Evolutionary conservation across 1,140 invertebrate species (phyloP).

Genomic region (Heliconius himera): DNA sequence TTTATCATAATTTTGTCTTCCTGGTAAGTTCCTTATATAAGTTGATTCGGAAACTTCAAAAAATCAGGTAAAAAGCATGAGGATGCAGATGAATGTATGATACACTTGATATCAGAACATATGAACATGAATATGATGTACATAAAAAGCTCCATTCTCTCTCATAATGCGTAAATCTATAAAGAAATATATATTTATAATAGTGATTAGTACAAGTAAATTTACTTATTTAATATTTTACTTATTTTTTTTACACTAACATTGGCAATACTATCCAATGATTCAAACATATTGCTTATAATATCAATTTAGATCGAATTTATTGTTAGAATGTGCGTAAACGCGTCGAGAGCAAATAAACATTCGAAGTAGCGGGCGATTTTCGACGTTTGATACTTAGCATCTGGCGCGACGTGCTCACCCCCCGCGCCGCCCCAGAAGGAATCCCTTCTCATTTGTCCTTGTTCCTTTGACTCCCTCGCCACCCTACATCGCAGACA

Average conservation of each 20-base stretch:
- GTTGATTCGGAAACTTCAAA: too few species aligned
- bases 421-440: slow-evolving; percentile 17
- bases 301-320: slow-evolving; percentile 18
- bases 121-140: too few species aligned
- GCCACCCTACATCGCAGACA: slow-evolving; percentile 1
- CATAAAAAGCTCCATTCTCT: too few species aligned
- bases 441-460: background rate
- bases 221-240: too few species aligned
- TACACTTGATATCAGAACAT: too few species aligned
- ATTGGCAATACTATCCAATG: background rate
- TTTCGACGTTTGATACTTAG: slow-evolving; percentile 36
- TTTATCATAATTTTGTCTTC: too few species aligned
- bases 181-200: background rate
- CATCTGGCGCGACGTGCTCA: slow-evolving; percentile 34
- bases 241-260: background rate
- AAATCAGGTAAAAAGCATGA: too few species aligned
- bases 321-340: slow-evolving; percentile 22
- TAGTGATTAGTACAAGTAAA: too few species aligned
- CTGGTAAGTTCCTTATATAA: too few species aligned
- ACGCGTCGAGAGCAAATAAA: slow-evolving; percentile 18
- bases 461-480: slow-evolving; percentile 1
- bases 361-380: slow-evolving; percentile 10
- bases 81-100: too few species aligned
- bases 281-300: slow-evolving; percentile 15
- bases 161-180: too few species aligned